Evolutionary conservation across 2,113 vertebrate species (phyloP).

Genomic region (Pogona vitticeps): DNA sequence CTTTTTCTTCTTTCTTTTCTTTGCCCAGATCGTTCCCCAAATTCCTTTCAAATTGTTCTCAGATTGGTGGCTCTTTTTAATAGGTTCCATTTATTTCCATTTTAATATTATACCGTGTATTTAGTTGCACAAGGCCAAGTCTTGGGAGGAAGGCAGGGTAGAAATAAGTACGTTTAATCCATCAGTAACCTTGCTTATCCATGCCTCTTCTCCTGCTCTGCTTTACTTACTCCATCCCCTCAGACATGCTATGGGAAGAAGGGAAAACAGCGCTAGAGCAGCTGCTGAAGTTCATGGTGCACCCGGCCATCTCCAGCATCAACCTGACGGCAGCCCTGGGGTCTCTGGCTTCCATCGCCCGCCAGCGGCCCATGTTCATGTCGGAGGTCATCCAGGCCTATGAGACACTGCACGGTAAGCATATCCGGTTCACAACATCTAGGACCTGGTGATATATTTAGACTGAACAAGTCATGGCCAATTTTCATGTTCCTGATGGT

Average conservation of each 20-base stretch:
- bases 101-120: no score
- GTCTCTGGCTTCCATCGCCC: conserved; percentile 88
- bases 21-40: no score
- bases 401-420: conserved; percentile 89
- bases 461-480: background rate
- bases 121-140: no score
- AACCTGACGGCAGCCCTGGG: conserved; percentile 93
- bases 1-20: no score
- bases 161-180: no score
- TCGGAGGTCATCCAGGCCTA: conserved; percentile 95
- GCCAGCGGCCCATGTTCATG: conserved; percentile 97
- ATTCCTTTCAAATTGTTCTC: no score
- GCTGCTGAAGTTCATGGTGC: conserved; percentile 96
- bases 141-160: no score
- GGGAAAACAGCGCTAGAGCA: conserved; percentile 89
- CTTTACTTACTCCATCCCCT: background rate
- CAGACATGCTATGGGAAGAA: conserved; percentile 86
- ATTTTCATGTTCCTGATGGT: background rate
- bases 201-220: background rate
- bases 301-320: conserved; percentile 95
- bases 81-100: no score
- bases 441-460: no score
- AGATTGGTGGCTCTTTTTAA: no score
- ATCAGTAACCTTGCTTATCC: no score
- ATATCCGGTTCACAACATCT: rapidly evolving